Conservation (phyloP, 2,888 invertebrate species). For the Dendrolimus pini region DNA sequence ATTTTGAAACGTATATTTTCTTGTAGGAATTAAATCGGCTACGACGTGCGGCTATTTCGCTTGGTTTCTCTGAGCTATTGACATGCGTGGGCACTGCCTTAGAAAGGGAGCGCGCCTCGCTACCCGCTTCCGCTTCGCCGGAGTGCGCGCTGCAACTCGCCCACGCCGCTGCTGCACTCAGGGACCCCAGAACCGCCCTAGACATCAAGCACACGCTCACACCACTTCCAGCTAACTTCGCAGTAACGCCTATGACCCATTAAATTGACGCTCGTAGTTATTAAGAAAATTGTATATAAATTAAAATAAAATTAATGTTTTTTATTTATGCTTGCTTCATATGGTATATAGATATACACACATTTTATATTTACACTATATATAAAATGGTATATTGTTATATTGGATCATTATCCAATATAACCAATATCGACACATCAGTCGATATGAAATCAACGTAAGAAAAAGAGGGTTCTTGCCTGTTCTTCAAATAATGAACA, state of each 20-base stretch:
- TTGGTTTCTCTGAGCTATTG: conserved; percentile 93
- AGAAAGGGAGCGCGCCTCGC: conserved; percentile 90
- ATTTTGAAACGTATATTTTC: background rate
- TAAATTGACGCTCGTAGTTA: conserved; percentile 8
- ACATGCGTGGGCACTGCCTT: conserved; percentile 90
- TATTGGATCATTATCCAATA: no score
- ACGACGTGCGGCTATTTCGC: conserved; percentile 91
- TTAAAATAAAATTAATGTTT: background rate
- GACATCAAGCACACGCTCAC: conserved; percentile 61
- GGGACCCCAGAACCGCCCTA: conserved; percentile 80
- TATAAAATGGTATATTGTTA: no score
- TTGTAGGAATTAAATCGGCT: conserved; percentile 92
- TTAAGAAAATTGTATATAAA: background rate
- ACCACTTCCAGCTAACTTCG: conserved; percentile 47
- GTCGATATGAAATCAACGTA: no score
- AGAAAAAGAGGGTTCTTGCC: no score
- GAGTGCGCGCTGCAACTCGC: conserved; percentile 93
- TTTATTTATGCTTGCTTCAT: background rate
- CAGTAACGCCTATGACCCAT: conserved; percentile 36
- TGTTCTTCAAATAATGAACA: no score
- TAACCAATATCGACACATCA: no score
- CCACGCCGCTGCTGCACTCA: conserved; percentile 89
- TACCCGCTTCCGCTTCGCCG: conserved; percentile 86
- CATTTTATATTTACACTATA: no score
- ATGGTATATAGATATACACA: no score